Evolutionary conservation across 92 coral and sea anemone species (phyloP).

Genomic region (Desmophyllum pertusum): DNA sequence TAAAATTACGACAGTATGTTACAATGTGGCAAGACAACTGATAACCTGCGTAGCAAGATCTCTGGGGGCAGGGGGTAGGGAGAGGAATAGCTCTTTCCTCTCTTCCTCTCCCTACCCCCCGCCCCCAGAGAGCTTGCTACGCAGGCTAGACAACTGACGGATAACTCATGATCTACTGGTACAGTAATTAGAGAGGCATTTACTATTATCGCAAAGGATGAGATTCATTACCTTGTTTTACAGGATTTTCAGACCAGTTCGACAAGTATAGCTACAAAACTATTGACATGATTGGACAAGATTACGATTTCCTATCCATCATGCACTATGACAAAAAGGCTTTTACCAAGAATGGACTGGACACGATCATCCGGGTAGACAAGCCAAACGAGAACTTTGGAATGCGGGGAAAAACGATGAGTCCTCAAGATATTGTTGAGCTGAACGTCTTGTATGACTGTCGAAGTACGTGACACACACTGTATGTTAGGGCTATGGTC

Average conservation of each 20-base stretch:
- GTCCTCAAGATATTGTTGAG: constrained; percentile 54
- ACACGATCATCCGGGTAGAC: constrained; percentile 56
- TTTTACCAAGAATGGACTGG: constrained; percentile 57
- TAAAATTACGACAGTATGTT: no score
- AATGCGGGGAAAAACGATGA: constrained; percentile 5
- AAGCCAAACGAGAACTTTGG: constrained; percentile 47
- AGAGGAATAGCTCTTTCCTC: no score
- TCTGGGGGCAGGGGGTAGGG: no score
- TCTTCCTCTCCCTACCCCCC: no score
- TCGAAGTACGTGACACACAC: constrained; percentile 42
- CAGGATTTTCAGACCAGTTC: constrained; percentile 64
- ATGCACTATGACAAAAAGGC: constrained; percentile 72
- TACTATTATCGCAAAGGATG: no score
- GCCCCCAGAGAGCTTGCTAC: no score
- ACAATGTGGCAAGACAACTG: no score
- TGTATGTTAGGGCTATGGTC: neutral
- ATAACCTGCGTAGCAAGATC: no score
- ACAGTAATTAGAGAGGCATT: neutral
- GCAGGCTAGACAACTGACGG: no score
- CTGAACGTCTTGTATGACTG: constrained; percentile 68
- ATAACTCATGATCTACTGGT: no score
- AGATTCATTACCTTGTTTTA: neutral
- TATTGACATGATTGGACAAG: constrained; percentile 43
- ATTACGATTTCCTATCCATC: constrained; percentile 56
- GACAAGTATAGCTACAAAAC: constrained; percentile 43